Percentiles rank a stretch among this genome's conserved stretches.
Conservation (phyloP, 2,888 invertebrate species). For the Perithous albicinctus region DNA sequence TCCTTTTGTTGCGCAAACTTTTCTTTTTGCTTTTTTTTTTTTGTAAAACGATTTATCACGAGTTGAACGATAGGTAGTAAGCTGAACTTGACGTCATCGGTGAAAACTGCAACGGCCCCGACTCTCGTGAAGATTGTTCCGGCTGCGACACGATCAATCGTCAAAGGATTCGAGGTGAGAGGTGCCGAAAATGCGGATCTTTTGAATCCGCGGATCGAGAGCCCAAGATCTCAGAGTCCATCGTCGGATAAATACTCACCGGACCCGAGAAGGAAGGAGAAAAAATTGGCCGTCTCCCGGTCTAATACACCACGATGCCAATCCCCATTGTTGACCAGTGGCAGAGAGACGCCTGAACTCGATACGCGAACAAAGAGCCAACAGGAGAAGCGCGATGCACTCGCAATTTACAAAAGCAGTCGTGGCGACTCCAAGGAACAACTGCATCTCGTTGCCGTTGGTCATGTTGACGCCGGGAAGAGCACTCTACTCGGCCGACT, state of each 20-base stretch:
- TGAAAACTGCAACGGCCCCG: conserved; percentile 72
- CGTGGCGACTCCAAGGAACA: conserved; percentile 93
- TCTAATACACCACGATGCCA: conserved; percentile 88
- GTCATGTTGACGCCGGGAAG: conserved; percentile 99
- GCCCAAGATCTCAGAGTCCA: conserved; percentile 80
- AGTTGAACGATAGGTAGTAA: conserved; percentile 85
- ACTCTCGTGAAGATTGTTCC: conserved; percentile 80
- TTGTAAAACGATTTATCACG: conserved; percentile 63
- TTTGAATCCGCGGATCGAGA: conserved; percentile 73
- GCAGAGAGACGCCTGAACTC: conserved; percentile 79
- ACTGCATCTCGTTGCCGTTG: conserved; percentile 96
- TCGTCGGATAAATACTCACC: conserved; percentile 78
- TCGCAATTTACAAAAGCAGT: conserved; percentile 89
- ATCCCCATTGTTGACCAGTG: conserved; percentile 89
- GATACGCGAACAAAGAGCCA: conserved; percentile 83
- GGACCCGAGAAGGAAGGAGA: conserved; percentile 77
- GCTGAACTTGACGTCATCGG: conserved; percentile 71
- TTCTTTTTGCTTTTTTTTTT: no score
- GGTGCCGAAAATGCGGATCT: conserved; percentile 74
- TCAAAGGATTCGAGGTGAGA: conserved; percentile 80
- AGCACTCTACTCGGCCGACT: conserved; percentile 99
- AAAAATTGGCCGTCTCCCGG: conserved; percentile 73
- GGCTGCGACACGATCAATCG: conserved; percentile 74
- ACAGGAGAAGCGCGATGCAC: conserved; percentile 87
- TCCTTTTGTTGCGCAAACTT: not conserved